Evolutionary conservation across 1,140 invertebrate species (phyloP).

Genomic region (Bradysia coprophila): DNA sequence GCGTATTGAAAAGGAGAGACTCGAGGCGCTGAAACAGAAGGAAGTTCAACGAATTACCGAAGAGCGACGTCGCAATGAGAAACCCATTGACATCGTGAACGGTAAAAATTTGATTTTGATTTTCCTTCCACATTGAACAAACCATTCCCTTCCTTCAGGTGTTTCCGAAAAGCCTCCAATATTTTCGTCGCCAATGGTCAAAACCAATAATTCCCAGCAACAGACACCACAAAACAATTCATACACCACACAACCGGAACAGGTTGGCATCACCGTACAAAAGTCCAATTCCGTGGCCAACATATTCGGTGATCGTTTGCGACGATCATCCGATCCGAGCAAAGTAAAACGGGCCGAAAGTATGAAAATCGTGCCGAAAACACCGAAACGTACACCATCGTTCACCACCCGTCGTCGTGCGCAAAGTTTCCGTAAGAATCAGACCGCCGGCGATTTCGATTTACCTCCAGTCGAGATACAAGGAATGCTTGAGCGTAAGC

Average conservation of each 20-base stretch:
- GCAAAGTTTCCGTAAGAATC: slow-evolving; percentile 69
- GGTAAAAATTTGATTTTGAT: slow-evolving; percentile 12
- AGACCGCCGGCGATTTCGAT: slow-evolving; percentile 47
- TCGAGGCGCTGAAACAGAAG: slow-evolving; percentile 61
- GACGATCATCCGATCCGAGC: slow-evolving; percentile 33
- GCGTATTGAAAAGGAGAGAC: slow-evolving; percentile 49
- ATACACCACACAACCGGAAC: slow-evolving; percentile 7
- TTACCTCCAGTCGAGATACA: slow-evolving; percentile 83
- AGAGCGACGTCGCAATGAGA: slow-evolving; percentile 52
- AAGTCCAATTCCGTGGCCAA: slow-evolving; percentile 40
- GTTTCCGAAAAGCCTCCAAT: slow-evolving; percentile 30
- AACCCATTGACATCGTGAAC: slow-evolving; percentile 36
- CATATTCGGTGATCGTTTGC: slow-evolving; percentile 51
- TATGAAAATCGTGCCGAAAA: slow-evolving; percentile 55
- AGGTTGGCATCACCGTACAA: slow-evolving; percentile 9
- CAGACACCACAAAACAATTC: slow-evolving; percentile 7
- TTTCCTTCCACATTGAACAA: not conserved
- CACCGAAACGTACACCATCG: slow-evolving; percentile 78
- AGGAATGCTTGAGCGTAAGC: slow-evolving; percentile 80
- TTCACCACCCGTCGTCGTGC: slow-evolving; percentile 83
- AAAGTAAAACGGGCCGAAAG: slow-evolving; percentile 71
- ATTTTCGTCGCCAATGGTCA: slow-evolving; percentile 19
- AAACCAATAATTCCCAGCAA: slow-evolving; percentile 8
- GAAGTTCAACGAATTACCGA: slow-evolving; percentile 77
- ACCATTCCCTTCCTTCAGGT: not conserved